Base-by-base conservation (phyloP, 2,888 invertebrate species). In the Bursaphelenchus okinawaensis region DNA sequence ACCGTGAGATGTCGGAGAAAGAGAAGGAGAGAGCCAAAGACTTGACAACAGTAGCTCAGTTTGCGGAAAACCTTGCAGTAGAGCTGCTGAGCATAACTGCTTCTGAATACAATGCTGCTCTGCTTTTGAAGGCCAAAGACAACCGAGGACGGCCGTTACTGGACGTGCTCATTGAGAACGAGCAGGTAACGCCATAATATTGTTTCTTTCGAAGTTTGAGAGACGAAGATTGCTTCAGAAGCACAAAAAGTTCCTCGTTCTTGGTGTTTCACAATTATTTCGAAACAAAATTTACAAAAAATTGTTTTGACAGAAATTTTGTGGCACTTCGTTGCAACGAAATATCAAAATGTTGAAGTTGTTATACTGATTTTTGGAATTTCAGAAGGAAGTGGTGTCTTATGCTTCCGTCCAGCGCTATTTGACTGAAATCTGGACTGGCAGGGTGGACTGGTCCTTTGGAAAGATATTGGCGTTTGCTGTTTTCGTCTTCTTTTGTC, bases 401-500 rank as follows among this genome's bases (percentile, higher is more conserved):
- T 82, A 83, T 65, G 82, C 82, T 0, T 77, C 80, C 0, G 85
- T 86, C 4, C 86, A 86, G 75, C 83, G 85, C 59, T 86, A 86
- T 69, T 75, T 86, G n/a, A 85, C 86, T 0, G 95, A 71, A 61
- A 73, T 98, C 75, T 98, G 98, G 98, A 89, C 92, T 83, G 98
- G 98, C 68, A 90, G 91, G 75, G 87, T 98, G 79, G 91, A 91
- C 77, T 98, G 96, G 98, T 90, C 92, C 64, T 91, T 91, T 73
- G 92, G 92, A 89, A 90, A 92, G 86, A 92, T 92, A 79, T 88
- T 95, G 84, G 87, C 94, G 72, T 88, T 98, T 82, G 90, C 98
- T 85, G 88, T 94, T 81, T 88, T 90, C 74, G 92, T 96, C 83
- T 89, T 96, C 81, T 86, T 93, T 62, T 92, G 92, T 83, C 98